Evolutionary conservation across 2,113 vertebrate genomes (phyloP).

Genomic region (Cephalopterus ornatus): DNA sequence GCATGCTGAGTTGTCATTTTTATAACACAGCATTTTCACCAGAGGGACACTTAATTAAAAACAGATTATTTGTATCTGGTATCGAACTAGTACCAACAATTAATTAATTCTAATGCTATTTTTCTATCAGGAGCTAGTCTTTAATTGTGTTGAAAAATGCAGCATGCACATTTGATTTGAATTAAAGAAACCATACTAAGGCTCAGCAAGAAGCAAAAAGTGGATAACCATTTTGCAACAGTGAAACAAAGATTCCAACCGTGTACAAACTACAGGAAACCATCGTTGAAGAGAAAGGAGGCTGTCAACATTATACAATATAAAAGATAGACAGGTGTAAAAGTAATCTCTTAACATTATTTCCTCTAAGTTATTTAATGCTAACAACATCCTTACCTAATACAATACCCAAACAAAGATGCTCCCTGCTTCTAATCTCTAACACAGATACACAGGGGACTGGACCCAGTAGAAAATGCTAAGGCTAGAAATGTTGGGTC

Average conservation of each 20-base stretch:
- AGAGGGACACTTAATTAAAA: constrained; percentile 53
- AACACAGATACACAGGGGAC: background rate
- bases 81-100: constrained; percentile 53
- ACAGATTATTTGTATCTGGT: constrained; percentile 50
- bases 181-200: constrained; percentile 43
- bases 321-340: background rate
- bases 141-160: constrained; percentile 54
- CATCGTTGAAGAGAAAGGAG: background rate
- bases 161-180: constrained; percentile 54
- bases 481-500: background rate
- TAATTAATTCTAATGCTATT: constrained; percentile 69
- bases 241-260: background rate
- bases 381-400: background rate
- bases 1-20: constrained; percentile 68
- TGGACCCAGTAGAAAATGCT: background rate
- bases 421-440: background rate
- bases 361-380: background rate
- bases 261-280: background rate
- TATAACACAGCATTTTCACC: constrained; percentile 65
- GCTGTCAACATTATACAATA: background rate
- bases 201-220: constrained; percentile 43
- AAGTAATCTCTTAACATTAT: background rate
- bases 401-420: background rate
- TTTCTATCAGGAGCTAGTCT: constrained; percentile 60
- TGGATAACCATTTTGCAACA: constrained; percentile 25